Percentiles rank a stretch among this genome's conserved stretches.
These are phyloP conservation scores for Liolophura sinensis DNA, from an alignment of 1,140 invertebrate species.

Conservation along the genomic window DNA sequence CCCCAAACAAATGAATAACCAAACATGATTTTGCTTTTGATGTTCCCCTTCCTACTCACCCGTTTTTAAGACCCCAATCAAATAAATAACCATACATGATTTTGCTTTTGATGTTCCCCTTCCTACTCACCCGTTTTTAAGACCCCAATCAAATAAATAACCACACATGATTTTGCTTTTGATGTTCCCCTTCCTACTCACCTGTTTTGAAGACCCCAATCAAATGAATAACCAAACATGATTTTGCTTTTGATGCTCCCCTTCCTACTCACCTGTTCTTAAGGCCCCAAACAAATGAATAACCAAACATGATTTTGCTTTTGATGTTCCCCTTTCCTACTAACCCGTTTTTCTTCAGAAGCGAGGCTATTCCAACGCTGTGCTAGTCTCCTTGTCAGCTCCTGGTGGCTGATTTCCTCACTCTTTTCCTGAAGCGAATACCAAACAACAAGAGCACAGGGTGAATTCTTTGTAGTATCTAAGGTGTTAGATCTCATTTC, in stretches of 20 bases:
- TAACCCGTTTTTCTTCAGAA: slow-evolving; percentile 49
- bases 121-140: no score
- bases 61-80: no score
- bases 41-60: slow-evolving; percentile 20
- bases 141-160: not conserved
- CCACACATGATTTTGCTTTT: no score
- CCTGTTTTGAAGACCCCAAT: no score
- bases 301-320: not conserved
- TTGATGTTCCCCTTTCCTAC: not conserved
- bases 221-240: no score
- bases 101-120: no score
- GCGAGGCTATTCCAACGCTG: slow-evolving; percentile 44
- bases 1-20: no score
- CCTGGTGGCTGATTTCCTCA: slow-evolving; percentile 47
- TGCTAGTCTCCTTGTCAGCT: slow-evolving; percentile 44
- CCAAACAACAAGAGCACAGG: not conserved
- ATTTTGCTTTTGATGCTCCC: no score
- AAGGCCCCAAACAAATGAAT: slow-evolving; percentile 1
- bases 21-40: not conserved
- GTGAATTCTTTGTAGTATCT: not conserved
- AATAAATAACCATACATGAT: no score
- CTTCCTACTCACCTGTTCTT: no score
- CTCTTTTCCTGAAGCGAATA: slow-evolving; percentile 39
- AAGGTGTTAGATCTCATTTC: not conserved
- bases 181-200: no score